These are phyloP conservation scores for Macrochelys suwanniensis DNA, from an alignment of 2,797 vertebrate species.

Conservation along the genomic window DNA sequence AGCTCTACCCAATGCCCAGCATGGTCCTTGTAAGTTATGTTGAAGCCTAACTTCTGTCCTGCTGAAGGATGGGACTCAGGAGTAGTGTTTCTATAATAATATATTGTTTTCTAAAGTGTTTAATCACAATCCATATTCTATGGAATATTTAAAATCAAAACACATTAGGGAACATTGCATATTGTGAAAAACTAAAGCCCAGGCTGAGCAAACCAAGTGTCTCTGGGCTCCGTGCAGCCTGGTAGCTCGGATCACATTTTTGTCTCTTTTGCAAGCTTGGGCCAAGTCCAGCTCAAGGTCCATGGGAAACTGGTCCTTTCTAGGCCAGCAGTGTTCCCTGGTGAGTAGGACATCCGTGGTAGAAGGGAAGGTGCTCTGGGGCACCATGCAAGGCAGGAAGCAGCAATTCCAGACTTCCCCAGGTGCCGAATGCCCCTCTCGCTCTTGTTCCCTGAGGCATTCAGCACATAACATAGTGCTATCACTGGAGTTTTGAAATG, in stretches of 20 bases:
- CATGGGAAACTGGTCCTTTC: background rate
- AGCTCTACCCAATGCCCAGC: background rate
- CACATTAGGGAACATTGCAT: background rate
- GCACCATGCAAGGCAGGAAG: background rate
- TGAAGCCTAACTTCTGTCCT: background rate
- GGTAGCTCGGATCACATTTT: background rate
- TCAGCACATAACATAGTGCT: background rate
- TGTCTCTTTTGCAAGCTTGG: background rate
- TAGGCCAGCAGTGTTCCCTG: background rate
- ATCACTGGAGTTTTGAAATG: background rate
- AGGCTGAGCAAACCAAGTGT: background rate
- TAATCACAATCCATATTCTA: background rate
- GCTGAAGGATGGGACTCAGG: background rate
- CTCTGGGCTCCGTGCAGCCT: background rate
- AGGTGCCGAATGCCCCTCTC: background rate
- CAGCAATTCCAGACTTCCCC: background rate
- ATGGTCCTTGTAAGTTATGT: background rate
- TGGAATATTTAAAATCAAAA: background rate
- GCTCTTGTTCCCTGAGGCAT: background rate
- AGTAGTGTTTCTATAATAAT: background rate
- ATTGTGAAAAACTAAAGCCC: background rate
- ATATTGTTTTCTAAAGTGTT: background rate
- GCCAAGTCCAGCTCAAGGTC: background rate
- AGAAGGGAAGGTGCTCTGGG: background rate
- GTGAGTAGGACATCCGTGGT: background rate